Conservation (phyloP, 2,113 vertebrate genomes). For the Rutilus rutilus region DNA sequence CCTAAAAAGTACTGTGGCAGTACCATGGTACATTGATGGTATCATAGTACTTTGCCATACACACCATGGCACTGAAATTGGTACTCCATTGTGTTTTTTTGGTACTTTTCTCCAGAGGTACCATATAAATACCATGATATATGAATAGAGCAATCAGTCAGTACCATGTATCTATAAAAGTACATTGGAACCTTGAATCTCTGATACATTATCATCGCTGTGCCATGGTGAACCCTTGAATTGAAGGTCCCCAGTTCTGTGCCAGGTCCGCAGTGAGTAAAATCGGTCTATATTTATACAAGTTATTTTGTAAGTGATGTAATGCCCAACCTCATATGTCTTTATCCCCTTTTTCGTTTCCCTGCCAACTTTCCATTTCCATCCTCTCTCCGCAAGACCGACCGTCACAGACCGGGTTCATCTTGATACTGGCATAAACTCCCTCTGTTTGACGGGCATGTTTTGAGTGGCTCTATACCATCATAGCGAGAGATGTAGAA, state of each 20-base stretch:
- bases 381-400: not conserved
- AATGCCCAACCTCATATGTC: not conserved
- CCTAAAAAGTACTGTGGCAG: not conserved
- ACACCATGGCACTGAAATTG: not conserved
- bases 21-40: not conserved
- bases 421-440: conserved; percentile 41
- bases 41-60: not conserved
- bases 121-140: not conserved
- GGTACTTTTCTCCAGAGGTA: not conserved
- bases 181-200: not conserved
- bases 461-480: conserved; percentile 54
- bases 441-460: conserved; percentile 55
- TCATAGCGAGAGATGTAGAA: conserved; percentile 56
- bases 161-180: not conserved
- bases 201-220: not conserved
- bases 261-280: not conserved
- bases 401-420: conserved; percentile 2
- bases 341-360: not conserved
- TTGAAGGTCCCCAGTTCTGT: not conserved
- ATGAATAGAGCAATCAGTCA: not conserved
- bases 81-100: not conserved
- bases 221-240: not conserved
- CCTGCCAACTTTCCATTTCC: conserved; percentile 28
- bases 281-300: conserved; percentile 6
- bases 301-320: conserved; percentile 28